These are phyloP conservation scores for Cephalophus harveyi DNA, from an alignment of 2,113 vertebrate species.

Conservation along the genomic window DNA sequence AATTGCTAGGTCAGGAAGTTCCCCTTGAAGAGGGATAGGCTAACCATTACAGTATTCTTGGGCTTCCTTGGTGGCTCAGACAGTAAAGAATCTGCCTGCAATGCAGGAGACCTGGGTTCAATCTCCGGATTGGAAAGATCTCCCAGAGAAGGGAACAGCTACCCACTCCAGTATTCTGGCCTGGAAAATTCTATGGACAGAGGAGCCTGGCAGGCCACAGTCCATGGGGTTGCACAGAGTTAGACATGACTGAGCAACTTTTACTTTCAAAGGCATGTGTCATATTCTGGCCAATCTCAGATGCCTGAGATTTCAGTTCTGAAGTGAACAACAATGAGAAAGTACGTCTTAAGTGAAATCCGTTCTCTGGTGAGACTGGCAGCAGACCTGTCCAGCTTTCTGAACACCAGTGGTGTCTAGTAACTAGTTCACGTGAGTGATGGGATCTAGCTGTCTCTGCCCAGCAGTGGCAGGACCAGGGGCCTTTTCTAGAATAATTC, in stretches of 20 bases:
- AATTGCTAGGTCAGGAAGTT: background rate
- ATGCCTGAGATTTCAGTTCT: background rate
- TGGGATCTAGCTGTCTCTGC: background rate
- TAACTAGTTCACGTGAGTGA: background rate
- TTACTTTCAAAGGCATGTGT: background rate
- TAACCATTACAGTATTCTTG: background rate
- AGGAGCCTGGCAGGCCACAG: background rate
- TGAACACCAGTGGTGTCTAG: background rate
- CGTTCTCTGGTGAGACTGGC: background rate
- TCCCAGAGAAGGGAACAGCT: background rate
- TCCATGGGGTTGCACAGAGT: background rate
- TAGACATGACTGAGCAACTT: background rate
- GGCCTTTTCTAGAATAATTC: background rate
- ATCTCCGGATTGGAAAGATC: background rate
- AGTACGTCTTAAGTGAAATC: background rate
- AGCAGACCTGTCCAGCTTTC: background rate
- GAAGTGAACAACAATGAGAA: background rate
- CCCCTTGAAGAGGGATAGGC: background rate
- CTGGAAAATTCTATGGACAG: background rate
- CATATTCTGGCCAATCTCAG: background rate
- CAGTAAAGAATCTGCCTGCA: background rate
- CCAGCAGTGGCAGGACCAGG: background rate
- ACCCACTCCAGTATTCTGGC: background rate
- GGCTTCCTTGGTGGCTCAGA: background rate
- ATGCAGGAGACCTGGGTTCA: background rate